phyloP scores from a whole-genome alignment of 2,797 vertebrate genomes.

The Semaprochilodus insignis region DNA sequence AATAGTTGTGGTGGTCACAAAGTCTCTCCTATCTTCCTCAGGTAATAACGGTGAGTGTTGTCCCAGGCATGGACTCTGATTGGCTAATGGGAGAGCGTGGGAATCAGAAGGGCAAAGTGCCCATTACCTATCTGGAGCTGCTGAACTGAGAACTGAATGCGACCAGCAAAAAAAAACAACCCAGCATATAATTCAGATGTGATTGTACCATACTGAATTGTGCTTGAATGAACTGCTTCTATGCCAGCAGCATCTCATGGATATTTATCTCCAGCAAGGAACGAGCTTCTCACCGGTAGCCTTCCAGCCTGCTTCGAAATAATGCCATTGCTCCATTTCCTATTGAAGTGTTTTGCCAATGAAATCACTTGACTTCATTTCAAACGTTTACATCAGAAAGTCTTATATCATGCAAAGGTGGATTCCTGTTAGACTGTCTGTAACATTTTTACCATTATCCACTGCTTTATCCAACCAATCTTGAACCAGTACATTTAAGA shows the following conservation, averaged over 20 bases:
- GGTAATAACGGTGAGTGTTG: constrained; percentile 95
- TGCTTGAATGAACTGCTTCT: constrained; percentile 78
- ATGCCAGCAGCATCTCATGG: constrained; percentile 72
- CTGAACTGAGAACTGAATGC: constrained; percentile 85
- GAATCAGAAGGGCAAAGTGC: constrained; percentile 96
- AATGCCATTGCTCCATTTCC: constrained; percentile 50
- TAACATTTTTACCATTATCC: not conserved
- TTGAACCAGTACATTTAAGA: constrained; percentile 29
- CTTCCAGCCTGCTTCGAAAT: constrained; percentile 74
- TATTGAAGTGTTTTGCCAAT: constrained; percentile 28
- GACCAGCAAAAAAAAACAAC: not conserved
- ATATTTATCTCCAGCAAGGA: constrained; percentile 14
- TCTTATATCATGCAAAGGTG: not conserved
- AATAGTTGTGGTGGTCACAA: not conserved
- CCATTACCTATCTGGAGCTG: constrained; percentile 98
- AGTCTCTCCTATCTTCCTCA: constrained; percentile 61
- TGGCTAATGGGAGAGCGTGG: constrained; percentile 98
- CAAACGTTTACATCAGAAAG: constrained; percentile 41
- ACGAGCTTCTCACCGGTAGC: constrained; percentile 67
- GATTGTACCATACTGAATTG: constrained; percentile 76
- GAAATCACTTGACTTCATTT: constrained; percentile 59
- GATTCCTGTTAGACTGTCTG: not conserved
- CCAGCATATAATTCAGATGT: constrained; percentile 69
- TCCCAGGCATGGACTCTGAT: constrained; percentile 95
- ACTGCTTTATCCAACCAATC: not conserved